These are phyloP conservation scores for Mus spicilegus DNA, from an alignment of 2,113 vertebrate genomes.

Conservation along the genomic window DNA sequence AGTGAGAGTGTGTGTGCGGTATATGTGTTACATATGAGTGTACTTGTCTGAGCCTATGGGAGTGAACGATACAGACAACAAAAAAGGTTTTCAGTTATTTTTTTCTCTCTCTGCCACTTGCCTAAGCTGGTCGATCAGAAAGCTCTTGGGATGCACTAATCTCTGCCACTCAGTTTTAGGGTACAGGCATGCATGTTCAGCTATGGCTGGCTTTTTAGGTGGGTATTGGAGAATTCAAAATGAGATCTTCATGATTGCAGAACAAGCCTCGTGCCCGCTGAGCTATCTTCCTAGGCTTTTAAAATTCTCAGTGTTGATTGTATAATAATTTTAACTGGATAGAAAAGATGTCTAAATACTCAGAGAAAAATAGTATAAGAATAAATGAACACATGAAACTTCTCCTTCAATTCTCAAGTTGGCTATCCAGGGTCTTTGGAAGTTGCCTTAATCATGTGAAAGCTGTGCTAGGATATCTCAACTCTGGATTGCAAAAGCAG, in stretches of 20 bases:
- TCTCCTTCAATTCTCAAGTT: neutral
- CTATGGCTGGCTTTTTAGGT: neutral
- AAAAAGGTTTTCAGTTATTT: neutral
- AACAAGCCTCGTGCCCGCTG: neutral
- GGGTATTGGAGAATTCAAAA: neutral
- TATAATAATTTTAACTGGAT: conserved; percentile 3
- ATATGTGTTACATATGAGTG: neutral
- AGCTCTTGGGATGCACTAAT: neutral
- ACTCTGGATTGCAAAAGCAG: conserved; percentile 7
- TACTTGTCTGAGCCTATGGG: neutral
- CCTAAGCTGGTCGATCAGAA: neutral
- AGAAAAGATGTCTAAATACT: neutral
- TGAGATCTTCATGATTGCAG: neutral
- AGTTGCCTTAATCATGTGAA: neutral
- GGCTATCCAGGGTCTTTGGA: conserved; percentile 16
- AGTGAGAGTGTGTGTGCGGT: neutral
- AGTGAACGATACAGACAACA: neutral
- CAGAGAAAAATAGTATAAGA: neutral
- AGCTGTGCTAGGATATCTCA: neutral
- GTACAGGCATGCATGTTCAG: neutral
- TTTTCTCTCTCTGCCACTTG: neutral
- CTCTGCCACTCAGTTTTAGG: neutral
- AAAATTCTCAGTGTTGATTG: neutral
- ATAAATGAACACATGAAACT: conserved; percentile 12
- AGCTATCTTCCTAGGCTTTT: neutral